Base-by-base conservation (phyloP, 1,140 invertebrate genomes). In the Mycetomoellerius zeteki region DNA sequence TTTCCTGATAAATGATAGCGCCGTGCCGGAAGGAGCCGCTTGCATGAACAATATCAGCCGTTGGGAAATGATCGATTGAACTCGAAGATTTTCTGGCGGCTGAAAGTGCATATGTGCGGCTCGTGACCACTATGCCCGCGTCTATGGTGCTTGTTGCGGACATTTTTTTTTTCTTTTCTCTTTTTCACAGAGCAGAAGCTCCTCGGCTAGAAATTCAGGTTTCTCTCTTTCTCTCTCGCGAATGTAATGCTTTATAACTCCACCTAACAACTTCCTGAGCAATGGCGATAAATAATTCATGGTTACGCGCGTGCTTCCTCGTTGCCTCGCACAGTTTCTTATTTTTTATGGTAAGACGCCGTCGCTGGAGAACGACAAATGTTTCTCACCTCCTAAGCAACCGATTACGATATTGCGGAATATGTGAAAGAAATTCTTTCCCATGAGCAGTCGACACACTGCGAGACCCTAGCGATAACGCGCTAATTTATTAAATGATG, bases 241-340 rank as follows among this genome's bases (percentile, higher is more conserved):
- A 54, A 86, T 50, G 86, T 27, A 54, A 86, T 37, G 86, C 43
- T 65, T 86, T 85, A 6, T 86, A 78, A 60, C 24, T 62, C 52
- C 56, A 30, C 27, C 71, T 71, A 77, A 86, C 73, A 71, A 88
- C 82, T 86, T 88, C 72, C 82, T 64, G 54, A 47, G 72, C 71
- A 37, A 76, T 30, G 58, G 60, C 69, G 33, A 88, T 72, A 76
- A 85, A 87, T 86, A 86, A 86, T 71, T 12, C 60, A 50, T 47
- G 47, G 65, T 67, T 52, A 72, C 76, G 56, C 85, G 47, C 54
- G 47, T 64, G 82, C 71, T 85, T 87, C 81, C 72, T 87, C 54
- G 12, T 85, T 67, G 62, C 21, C 50, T 58, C 33, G n/a, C 27
- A 12, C 30, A 19, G 37, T 24, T 47, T 67, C 24, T 65, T 24